These are phyloP conservation scores for Strigamia transsilvanica DNA, from an alignment of 2,888 invertebrate genomes.

Conservation along the genomic window DNA sequence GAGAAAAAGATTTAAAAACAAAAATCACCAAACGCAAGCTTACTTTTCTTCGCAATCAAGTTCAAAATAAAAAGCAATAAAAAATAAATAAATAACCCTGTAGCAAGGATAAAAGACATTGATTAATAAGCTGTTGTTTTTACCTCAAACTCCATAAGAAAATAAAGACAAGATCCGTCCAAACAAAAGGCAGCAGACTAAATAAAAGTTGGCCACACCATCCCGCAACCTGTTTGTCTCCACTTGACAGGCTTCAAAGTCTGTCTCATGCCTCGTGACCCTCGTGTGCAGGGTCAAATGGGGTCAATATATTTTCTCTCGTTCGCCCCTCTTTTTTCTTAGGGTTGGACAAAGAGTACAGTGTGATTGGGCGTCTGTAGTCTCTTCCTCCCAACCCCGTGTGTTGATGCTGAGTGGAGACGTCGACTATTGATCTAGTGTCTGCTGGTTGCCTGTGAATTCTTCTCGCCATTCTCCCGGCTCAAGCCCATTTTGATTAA, in stretches of 20 bases:
- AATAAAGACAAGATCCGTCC: neutral
- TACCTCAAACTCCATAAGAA: neutral
- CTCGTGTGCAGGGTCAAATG: slow-evolving; percentile 24
- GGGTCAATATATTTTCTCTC: neutral
- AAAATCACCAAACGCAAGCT: neutral
- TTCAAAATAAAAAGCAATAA: neutral
- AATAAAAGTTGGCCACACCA: neutral
- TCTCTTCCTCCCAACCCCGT: slow-evolving; percentile 33
- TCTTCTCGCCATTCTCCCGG: slow-evolving; percentile 29
- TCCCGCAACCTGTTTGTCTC: neutral
- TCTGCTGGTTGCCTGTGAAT: slow-evolving; percentile 34
- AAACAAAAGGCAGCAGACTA: neutral
- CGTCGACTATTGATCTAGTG: slow-evolving; percentile 42
- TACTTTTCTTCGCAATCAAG: neutral
- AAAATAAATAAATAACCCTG: neutral
- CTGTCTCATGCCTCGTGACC: slow-evolving; percentile 29
- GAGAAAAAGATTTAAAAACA: too few relatives aligned
- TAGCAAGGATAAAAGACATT: neutral
- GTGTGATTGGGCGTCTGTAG: slow-evolving; percentile 35
- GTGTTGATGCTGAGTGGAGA: slow-evolving; percentile 41
- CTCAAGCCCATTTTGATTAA: slow-evolving; percentile 36
- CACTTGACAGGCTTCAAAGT: slow-evolving; percentile 5
- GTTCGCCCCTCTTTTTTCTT: slow-evolving; percentile 13
- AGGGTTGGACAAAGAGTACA: slow-evolving; percentile 22
- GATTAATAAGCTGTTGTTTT: slow-evolving; percentile 25